phyloP scores from a whole-genome alignment of 92 coral and sea anemone genomes.

The Epizoanthus stellaris region DNA sequence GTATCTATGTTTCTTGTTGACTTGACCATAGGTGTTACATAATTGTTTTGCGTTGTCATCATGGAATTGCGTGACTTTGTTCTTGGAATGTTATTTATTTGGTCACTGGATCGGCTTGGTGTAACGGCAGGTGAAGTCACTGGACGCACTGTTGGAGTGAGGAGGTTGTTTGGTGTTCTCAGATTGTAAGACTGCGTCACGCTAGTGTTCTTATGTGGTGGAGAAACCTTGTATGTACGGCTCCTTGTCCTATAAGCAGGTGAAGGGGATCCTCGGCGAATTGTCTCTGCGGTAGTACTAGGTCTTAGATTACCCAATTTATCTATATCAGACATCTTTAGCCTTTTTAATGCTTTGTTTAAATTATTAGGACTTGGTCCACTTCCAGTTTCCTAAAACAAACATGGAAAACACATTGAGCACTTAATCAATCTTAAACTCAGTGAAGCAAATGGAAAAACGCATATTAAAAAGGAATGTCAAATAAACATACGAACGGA shows the following conservation, averaged over 20 bases:
- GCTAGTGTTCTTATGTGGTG: constrained; percentile 10
- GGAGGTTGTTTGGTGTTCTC: constrained; percentile 4
- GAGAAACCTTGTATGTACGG: constrained; percentile 19
- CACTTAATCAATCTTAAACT: background rate
- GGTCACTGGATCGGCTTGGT: constrained; percentile 14
- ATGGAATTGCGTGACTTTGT: constrained; percentile 10
- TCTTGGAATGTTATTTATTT: constrained; percentile 3
- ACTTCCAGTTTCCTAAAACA: constrained; percentile 17
- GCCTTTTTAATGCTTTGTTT: constrained; percentile 39
- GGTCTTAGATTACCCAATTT: constrained; percentile 39
- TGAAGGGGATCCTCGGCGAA: constrained; percentile 1
- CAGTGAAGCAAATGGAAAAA: background rate
- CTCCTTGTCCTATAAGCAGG: constrained; percentile 28
- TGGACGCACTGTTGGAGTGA: constrained; percentile 12
- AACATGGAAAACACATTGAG: background rate
- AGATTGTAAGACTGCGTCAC: constrained; percentile 33
- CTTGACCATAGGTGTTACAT: background rate
- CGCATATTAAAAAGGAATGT: background rate
- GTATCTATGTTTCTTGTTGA: constrained; percentile 13
- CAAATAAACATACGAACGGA: too few relatives aligned
- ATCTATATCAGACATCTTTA: constrained; percentile 46
- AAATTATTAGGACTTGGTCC: constrained; percentile 17
- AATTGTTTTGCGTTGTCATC: background rate
- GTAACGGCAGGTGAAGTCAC: constrained; percentile 32
- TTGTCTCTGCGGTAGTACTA: constrained; percentile 19